Percentiles rank a stretch among this genome's conserved stretches.
Conservation (phyloP, 2,113 vertebrate genomes). For the Elachura formosa region DNA sequence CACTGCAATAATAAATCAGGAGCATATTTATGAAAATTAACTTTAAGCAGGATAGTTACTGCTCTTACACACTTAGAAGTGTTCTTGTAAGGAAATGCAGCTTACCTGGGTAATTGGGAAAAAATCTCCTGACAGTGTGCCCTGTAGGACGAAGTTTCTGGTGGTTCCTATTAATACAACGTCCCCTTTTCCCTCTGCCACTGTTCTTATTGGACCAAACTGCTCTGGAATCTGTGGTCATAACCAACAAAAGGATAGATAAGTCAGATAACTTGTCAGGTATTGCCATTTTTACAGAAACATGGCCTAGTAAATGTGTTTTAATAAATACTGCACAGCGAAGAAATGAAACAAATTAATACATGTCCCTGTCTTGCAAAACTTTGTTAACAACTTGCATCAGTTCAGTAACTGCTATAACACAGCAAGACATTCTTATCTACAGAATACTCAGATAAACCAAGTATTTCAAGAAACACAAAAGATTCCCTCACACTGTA, state of each 20-base stretch:
- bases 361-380: neutral
- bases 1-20: neutral
- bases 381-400: neutral
- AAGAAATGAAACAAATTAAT: neutral
- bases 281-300: neutral
- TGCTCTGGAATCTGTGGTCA: conserved; percentile 86
- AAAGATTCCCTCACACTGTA: neutral
- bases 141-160: conserved; percentile 90
- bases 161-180: conserved; percentile 92
- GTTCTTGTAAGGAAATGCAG: neutral
- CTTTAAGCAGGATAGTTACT: neutral
- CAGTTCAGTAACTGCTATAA: neutral
- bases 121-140: conserved; percentile 88
- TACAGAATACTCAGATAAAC: neutral
- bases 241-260: neutral
- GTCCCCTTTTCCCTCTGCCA: conserved; percentile 90
- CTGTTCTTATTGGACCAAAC: conserved; percentile 91
- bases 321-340: neutral
- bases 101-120: conserved; percentile 90
- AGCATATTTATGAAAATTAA: neutral
- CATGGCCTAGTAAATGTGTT: neutral
- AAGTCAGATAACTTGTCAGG: neutral
- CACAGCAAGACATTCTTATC: neutral
- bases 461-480: neutral
- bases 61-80: neutral